Base-by-base conservation (phyloP, 2,113 vertebrate species). In the Nycticebus coucang region DNA sequence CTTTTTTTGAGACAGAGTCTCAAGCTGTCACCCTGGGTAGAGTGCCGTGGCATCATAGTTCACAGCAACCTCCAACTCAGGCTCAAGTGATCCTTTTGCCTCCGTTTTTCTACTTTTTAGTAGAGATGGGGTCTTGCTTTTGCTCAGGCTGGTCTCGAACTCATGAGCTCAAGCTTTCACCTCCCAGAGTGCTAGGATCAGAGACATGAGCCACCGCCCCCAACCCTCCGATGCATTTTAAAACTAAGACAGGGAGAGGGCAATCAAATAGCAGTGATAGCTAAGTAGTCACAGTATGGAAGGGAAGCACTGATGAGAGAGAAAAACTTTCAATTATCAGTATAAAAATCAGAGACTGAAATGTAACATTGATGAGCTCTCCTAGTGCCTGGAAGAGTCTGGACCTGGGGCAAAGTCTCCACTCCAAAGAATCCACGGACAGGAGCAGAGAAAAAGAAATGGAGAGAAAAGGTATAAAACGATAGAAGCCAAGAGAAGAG, bases 351-450 rank as follows among this genome's bases (percentile, higher is more conserved):
- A 82, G n/a, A 78, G 80, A 30, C 4, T 3, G 33, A 57, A 35
- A 55, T 37, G 2, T 22, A 78, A 53, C 78, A 4, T 35, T 30
- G 41, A 37, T 35, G 26, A 30, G 26, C 22, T 62, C 60, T 60
- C 18, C 1, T 4, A 60, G 17, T 24, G 1, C 26, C 2, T 3
- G 10, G 11, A 26, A 8, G 15, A 33, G 15, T 28, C 9, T 15
- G 15, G 60, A 10, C 35, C 22, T n/a, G 37, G 37, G 15, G n/a
- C 69, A 41, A 69, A 83, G 10, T 45, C 18, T n/a, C 7, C 0
- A 19, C 22, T 55, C 17, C 10, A 1, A n/a, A 81, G 74, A 57
- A 75, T 24, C 30, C 45, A 35, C 35, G 17, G 4, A 45, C 33
- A 4, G 26, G 22, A 83, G 33, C 7, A 64, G 66, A 37, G 53